Evolutionary conservation across 2,888 invertebrate species (phyloP).

Genomic region (Galerucella calmariensis): DNA sequence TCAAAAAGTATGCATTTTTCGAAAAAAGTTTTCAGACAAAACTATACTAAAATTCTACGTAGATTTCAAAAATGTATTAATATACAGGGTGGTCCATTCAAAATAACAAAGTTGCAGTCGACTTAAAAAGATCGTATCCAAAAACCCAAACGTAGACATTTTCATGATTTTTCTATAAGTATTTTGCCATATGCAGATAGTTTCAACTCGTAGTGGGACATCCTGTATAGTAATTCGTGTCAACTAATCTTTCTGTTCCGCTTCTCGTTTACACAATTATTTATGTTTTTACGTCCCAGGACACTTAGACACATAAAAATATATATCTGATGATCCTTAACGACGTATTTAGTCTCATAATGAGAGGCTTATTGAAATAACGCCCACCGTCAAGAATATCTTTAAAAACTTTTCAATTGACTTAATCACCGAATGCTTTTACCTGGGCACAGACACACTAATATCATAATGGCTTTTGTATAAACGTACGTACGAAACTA

Average conservation of each 20-base stretch:
- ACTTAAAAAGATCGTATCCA: too few species aligned
- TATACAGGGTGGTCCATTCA: too few species aligned
- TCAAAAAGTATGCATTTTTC: too few species aligned
- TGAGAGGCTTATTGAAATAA: conserved; percentile 41
- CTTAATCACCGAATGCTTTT: conserved; percentile 38
- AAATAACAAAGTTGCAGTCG: too few species aligned
- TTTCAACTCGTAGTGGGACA: too few species aligned
- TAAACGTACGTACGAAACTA: background rate
- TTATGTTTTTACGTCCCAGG: conserved; percentile 32
- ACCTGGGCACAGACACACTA: conserved; percentile 26
- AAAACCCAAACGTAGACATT: too few species aligned
- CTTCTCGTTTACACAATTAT: conserved; percentile 31
- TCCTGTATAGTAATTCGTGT: too few species aligned
- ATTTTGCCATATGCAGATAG: too few species aligned
- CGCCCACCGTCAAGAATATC: conserved; percentile 36
- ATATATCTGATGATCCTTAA: conserved; percentile 37
- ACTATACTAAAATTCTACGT: too few species aligned
- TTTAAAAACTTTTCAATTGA: conserved; percentile 33
- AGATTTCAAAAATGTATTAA: too few species aligned
- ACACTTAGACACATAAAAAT: conserved; percentile 26
- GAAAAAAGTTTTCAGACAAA: too few species aligned
- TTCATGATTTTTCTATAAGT: too few species aligned
- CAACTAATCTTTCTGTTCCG: conserved; percentile 10
- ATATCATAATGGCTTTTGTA: conserved; percentile 16
- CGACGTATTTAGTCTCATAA: conserved; percentile 41